phyloP scores from a whole-genome alignment of 2,113 vertebrate species.

The Dasyornis broadbenti region DNA sequence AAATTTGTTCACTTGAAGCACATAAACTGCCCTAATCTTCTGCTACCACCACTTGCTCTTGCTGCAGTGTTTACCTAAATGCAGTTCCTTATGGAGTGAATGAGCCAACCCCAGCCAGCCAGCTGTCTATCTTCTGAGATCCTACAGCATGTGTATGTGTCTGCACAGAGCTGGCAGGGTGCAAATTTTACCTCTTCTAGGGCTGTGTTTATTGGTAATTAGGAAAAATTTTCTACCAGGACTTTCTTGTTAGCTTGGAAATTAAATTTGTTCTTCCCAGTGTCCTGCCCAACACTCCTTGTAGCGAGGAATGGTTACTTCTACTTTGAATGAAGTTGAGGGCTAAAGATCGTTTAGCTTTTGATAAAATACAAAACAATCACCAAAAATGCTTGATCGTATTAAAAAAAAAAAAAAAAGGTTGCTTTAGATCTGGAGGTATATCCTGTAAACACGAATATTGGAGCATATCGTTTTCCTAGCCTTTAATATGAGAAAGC shows the following conservation, averaged over 20 bases:
- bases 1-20: neutral
- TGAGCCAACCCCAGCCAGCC: neutral
- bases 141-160: rapidly evolving
- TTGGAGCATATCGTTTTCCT: neutral
- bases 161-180: neutral
- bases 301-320: neutral
- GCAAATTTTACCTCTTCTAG: neutral
- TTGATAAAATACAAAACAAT: neutral
- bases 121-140: neutral
- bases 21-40: neutral
- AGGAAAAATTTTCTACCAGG: neutral
- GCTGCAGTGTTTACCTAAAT: neutral
- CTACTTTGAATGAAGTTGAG: neutral
- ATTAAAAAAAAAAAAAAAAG: neutral
- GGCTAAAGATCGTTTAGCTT: neutral
- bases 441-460: neutral
- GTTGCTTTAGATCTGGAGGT: neutral
- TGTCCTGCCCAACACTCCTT: neutral
- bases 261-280: neutral
- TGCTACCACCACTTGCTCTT: neutral
- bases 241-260: neutral
- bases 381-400: neutral
- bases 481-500: neutral
- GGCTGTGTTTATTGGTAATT: neutral
- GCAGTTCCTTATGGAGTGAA: neutral